Conservation (phyloP, 2,797 vertebrate genomes). For the Macrochelys suwanniensis region DNA sequence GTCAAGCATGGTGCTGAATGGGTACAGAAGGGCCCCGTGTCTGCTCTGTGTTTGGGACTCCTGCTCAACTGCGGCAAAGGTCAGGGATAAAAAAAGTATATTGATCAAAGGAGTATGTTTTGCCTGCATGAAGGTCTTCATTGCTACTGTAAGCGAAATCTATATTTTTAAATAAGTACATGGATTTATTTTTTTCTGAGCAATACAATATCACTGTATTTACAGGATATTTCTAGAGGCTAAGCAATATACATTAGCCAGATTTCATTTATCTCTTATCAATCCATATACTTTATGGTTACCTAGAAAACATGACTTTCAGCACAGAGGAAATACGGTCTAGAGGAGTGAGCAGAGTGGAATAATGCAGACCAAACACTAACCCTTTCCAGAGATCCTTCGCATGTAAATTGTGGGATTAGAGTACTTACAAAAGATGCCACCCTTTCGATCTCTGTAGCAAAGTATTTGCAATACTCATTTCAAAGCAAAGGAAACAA, state of each 20-base stretch:
- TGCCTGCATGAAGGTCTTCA: neutral
- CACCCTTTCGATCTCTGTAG: neutral
- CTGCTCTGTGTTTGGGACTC: neutral
- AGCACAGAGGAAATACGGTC: neutral
- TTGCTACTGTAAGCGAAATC: neutral
- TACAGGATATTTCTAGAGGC: constrained; percentile 17
- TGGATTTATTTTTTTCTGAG: neutral
- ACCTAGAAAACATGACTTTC: constrained; percentile 34
- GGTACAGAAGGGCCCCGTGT: neutral
- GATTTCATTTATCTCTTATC: constrained; percentile 19
- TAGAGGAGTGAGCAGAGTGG: neutral
- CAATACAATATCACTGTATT: constrained; percentile 23
- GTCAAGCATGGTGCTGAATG: neutral
- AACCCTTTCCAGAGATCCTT: neutral
- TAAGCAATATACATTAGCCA: constrained; percentile 35
- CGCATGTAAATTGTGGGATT: constrained; percentile 2
- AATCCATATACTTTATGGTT: constrained; percentile 48
- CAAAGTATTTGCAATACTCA: neutral
- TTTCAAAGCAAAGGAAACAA: neutral
- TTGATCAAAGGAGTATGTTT: neutral
- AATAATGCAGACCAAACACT: constrained; percentile 9
- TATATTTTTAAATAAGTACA: neutral
- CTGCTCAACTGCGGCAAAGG: neutral
- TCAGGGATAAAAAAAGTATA: neutral
- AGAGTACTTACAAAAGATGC: neutral